Conservation (phyloP, 2,113 vertebrate species). For the Aix galericulata region DNA sequence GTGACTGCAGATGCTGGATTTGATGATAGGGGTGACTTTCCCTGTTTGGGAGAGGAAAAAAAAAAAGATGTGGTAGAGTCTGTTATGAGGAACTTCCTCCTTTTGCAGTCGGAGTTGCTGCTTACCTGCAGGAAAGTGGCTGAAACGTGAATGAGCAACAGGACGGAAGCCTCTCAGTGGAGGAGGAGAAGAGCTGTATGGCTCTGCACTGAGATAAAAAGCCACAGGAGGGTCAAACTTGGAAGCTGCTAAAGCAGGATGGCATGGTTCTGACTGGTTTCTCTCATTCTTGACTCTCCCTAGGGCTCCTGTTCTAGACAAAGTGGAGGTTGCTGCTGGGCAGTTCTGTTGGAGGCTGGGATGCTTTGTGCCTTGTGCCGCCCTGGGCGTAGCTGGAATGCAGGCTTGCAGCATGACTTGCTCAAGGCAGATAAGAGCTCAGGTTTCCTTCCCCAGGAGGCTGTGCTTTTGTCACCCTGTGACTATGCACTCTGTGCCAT, state of each 20-base stretch:
- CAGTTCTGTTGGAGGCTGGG: not conserved
- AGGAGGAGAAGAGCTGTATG: not conserved
- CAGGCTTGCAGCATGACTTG: not conserved
- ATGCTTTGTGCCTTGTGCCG: not conserved
- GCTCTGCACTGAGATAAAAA: not conserved
- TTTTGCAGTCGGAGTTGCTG: not conserved
- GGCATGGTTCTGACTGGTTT: not conserved
- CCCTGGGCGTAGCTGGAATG: conserved; percentile 25
- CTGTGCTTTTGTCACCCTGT: not conserved
- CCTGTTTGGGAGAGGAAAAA: not conserved
- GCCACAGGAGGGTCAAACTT: not conserved
- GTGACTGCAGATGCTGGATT: not conserved
- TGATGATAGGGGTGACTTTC: not conserved
- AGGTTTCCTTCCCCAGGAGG: not conserved
- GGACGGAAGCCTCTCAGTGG: not conserved
- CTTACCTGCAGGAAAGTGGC: not conserved
- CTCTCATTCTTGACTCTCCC: not conserved
- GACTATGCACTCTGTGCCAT: fast-evolving
- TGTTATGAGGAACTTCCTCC: not conserved
- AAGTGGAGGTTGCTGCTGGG: not conserved
- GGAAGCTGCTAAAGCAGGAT: not conserved
- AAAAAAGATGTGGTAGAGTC: not conserved
- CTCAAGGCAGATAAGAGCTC: not conserved
- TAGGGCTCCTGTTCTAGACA: not conserved
- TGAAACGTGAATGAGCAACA: not conserved